Evolutionary conservation across 2,888 invertebrate species (phyloP), one percentile per base, ranked within the genome.

Genomic region (Nowickia ferox): DNA sequence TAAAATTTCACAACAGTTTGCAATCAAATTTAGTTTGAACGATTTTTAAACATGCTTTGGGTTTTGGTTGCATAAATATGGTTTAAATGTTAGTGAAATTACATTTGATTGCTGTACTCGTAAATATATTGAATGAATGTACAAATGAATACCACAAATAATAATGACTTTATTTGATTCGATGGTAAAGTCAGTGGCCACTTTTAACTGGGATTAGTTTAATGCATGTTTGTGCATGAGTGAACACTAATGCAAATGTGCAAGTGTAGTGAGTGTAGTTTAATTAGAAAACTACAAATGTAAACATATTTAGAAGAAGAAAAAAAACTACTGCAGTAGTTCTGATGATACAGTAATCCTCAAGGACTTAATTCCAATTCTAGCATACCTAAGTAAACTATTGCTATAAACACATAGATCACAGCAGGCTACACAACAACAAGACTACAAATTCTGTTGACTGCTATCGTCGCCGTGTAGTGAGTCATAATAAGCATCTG

Each of bases 121-220:
- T 13, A 57, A 63, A 38, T 72, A n/a, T 57, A 10, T 72, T 57
- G 30, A 9, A n/a, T 53, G 48, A 19, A 69, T 57, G 11, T n/a
- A 57, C 65, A 57, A 72, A 38, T 42, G 13, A 13, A 63, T 44
- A 48, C 42, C 59, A 77, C 68, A 68, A 59, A 59, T 13, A 66
- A 72, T 72, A 40, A 80, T 51, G 15, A 1, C 48, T 74, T 51
- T 42, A 51, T 61, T 46, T 13, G 51, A 44, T 61, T 9, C 22
- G 17, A 61, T 42, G 11, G 51, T 42, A 11, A 48, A 51, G 30
- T 78, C 61, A 69, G 53, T 69, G 61, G 69, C 61, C 69, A 61
- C 44, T 44, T 53, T 59, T 66, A 80, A 74, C 13, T 80, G 65
- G 19, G 42, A 65, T 66, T 74, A 76, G 57, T 77, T 66, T 61